Base-by-base conservation (phyloP, 2,888 invertebrate species). In the Andricus curvator region DNA sequence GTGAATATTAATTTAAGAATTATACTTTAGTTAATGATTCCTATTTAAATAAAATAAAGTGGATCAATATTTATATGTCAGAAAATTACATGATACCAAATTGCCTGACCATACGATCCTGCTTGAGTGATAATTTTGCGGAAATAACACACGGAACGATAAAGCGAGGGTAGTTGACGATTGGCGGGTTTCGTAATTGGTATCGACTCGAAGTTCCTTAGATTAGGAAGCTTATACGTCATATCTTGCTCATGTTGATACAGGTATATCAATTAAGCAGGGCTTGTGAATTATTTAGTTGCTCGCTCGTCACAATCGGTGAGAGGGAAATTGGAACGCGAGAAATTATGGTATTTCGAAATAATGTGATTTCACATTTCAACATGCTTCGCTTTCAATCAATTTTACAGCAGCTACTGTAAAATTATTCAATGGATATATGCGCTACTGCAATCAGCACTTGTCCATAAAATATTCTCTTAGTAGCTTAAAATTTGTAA, bases 241-340 rank as follows among this genome's bases (percentile, higher is more conserved):
- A 67, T 51, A 68, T 66, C 77, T 51, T 81, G 78, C 80, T 48
- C 82, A 78, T 80, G 78, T 51, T 44, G 76, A 60, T 74, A 74
- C 79, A 85, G 81, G 70, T 84, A 82, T 79, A 84, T 86, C 84
- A 87, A 88, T 88, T 87, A 88, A 86, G 84, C 81, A 84, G 78
- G 41, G 79, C 25, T 67, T 44, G 37, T 78, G 82, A 84, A 87
- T 88, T 87, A 88, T 88, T 87, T 86, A 86, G 81, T 80, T 83
- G 78, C 68, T 81, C 81, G 79, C 79, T 88, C 86, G 85, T 86
- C 86, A 83, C 84, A 85, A 87, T 88, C 84, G 78, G 83, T 68
- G 79, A 76, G 79, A 81, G 80, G 78, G 80, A 83, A 85, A 83
- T 85, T 83, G 80, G 66, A 68, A 68, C 79, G 79, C 79, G 77